Percentiles rank a stretch among this genome's conserved stretches.
These are phyloP conservation scores for Gracilinanus agilis DNA, from an alignment of 2,113 vertebrate species.

Conservation along the genomic window DNA sequence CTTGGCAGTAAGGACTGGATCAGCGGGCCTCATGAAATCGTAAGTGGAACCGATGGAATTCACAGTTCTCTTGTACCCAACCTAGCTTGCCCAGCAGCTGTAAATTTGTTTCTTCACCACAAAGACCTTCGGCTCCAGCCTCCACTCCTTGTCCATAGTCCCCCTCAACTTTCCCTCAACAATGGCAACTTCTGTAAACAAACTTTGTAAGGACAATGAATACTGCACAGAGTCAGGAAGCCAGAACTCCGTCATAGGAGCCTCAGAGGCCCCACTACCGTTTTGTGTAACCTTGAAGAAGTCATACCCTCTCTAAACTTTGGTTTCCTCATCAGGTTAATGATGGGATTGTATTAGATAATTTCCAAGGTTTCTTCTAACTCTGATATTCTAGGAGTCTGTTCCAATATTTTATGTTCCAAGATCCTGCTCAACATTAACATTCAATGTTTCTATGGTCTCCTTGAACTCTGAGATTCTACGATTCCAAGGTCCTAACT, in stretches of 20 bases:
- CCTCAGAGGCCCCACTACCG: background rate
- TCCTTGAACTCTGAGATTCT: background rate
- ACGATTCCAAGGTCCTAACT: background rate
- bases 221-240: background rate
- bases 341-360: background rate
- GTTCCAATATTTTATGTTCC: background rate
- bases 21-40: background rate
- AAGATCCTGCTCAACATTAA: background rate
- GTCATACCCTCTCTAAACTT: background rate
- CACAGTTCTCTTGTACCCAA: background rate
- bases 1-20: accelerated
- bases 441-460: background rate
- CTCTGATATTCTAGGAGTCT: background rate
- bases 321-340: background rate
- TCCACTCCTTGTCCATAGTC: background rate
- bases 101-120: background rate
- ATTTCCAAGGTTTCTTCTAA: background rate
- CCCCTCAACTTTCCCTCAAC: background rate
- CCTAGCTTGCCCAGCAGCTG: background rate
- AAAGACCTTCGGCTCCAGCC: background rate
- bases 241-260: background rate
- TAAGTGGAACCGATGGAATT: background rate
- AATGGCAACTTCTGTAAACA: background rate
- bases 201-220: background rate
- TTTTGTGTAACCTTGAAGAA: background rate